Evolutionary conservation across 2,797 vertebrate genomes (phyloP), one percentile per base, ranked within the genome.

Genomic region (Mormyrops attenuatus): DNA sequence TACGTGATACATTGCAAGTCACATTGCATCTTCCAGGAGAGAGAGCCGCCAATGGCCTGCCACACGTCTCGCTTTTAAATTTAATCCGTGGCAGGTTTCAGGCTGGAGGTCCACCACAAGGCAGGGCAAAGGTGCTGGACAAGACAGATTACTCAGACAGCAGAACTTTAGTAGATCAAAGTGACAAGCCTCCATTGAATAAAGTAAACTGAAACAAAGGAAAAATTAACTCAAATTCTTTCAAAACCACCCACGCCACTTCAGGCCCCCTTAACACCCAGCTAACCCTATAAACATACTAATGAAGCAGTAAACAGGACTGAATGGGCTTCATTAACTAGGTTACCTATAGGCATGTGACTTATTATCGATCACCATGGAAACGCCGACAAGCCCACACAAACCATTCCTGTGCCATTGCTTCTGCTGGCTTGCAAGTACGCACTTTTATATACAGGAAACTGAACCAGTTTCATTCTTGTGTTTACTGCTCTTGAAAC

Each of bases 1-100:
- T 85, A 52, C 50, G 26, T 85, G 82, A 49, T 85, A 52, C 82
- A 52, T 85, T 80, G 73, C 73, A 30, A 85, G 82, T 49, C 82
- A 85, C 44, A 49, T 52, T 44, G 82, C 47, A 30, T 49, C 49
- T 85, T 49, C 44, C 44, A 85, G 47, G n/a, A 85, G 44, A 47
- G 7, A 80, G 41, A 80, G 73, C 73, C 73, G 30, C 38, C 34
- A 80, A 44, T 80, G 73, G 47, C n/a, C 82, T 50, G 49, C 8
- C 5, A n/a, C 22, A 52, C 11, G 82, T 13, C 44, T 49, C 47
- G 30, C 44, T 52, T 85, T 52, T 85, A 85, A 85, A 80, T 80
- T 80, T 80, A 80, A 80, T 80, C 34, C 73, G 41, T 47, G 73
- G 73, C 73, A 80, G 73, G 73, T 44, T 47, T 80, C 73, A 80